Evolutionary conservation across 2,888 invertebrate species (phyloP).

Genomic region (Anoncus sp.): DNA sequence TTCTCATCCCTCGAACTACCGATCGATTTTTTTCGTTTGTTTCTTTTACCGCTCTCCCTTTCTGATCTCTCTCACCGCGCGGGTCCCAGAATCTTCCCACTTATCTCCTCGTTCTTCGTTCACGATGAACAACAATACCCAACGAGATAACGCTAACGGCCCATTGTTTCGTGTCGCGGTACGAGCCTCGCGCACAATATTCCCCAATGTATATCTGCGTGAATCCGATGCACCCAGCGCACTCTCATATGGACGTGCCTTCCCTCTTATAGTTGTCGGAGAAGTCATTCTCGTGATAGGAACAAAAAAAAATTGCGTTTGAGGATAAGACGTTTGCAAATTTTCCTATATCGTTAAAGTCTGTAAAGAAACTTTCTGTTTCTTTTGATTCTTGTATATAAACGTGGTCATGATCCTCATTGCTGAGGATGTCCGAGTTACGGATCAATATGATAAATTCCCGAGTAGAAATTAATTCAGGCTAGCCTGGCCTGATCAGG

Average conservation of each 20-base stretch:
- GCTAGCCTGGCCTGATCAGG: too few species aligned
- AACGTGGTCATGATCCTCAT: too few species aligned
- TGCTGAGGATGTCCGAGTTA: too few species aligned
- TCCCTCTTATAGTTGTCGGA: slow-evolving; percentile 14
- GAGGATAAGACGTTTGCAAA: too few species aligned
- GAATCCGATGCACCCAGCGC: too few species aligned
- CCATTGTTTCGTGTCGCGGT: slow-evolving; percentile 54
- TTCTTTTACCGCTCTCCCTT: slow-evolving; percentile 1
- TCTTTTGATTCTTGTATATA: too few species aligned
- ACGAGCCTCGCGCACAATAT: slow-evolving; percentile 32
- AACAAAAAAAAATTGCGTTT: too few species aligned
- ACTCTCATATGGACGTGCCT: not conserved
- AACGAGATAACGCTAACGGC: slow-evolving; percentile 60
- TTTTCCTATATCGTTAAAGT: too few species aligned
- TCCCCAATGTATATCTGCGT: slow-evolving; percentile 42
- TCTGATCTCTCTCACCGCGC: slow-evolving; percentile 7
- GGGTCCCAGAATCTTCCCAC: slow-evolving; percentile 26
- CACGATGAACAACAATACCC: slow-evolving; percentile 61
- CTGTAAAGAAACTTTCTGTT: too few species aligned
- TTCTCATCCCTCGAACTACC: not conserved
- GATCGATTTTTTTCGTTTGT: slow-evolving; percentile 4
- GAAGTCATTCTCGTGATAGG: slow-evolving; percentile 7
- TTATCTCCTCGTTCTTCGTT: slow-evolving; percentile 41
- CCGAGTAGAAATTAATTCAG: too few species aligned
- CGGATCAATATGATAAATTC: too few species aligned